These are phyloP conservation scores for Strigamia transsilvanica DNA, from an alignment of 2,888 invertebrate genomes.

Conservation along the genomic window DNA sequence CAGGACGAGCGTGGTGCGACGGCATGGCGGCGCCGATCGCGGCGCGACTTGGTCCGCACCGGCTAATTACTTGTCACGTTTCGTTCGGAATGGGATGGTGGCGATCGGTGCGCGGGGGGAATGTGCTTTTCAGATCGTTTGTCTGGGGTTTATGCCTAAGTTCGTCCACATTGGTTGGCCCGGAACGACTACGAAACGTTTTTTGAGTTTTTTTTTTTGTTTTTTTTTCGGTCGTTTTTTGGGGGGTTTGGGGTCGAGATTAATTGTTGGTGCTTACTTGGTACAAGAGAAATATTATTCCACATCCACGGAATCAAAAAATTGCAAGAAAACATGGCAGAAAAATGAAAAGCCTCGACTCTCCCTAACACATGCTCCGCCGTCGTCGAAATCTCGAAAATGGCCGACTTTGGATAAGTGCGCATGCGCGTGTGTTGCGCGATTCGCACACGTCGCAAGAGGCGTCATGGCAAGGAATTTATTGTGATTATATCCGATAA, in stretches of 20 bases:
- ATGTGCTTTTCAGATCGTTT: neutral
- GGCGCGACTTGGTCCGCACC: neutral
- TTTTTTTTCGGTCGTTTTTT: neutral
- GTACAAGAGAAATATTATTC: neutral
- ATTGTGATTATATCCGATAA: too few relatives aligned
- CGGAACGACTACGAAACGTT: neutral
- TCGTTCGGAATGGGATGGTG: neutral
- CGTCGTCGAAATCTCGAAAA: neutral
- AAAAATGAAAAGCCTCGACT: slow-evolving; percentile 13
- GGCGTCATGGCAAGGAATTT: too few relatives aligned
- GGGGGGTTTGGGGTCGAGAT: neutral
- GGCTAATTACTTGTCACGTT: neutral
- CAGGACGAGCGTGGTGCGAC: slow-evolving; percentile 48
- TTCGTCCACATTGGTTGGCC: too few relatives aligned
- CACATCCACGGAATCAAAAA: slow-evolving; percentile 19
- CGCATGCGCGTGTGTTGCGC: neutral
- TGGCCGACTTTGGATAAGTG: neutral
- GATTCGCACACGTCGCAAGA: neutral
- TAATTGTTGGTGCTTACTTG: neutral
- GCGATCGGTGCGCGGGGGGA: neutral
- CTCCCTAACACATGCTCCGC: slow-evolving; percentile 28
- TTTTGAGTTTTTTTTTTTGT: neutral
- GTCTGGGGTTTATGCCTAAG: neutral
- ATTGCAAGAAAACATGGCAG: slow-evolving; percentile 16
- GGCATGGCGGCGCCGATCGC: slow-evolving; percentile 39